Evolutionary conservation across 2,113 vertebrate species (phyloP).

Genomic region (Leptosomus discolor): DNA sequence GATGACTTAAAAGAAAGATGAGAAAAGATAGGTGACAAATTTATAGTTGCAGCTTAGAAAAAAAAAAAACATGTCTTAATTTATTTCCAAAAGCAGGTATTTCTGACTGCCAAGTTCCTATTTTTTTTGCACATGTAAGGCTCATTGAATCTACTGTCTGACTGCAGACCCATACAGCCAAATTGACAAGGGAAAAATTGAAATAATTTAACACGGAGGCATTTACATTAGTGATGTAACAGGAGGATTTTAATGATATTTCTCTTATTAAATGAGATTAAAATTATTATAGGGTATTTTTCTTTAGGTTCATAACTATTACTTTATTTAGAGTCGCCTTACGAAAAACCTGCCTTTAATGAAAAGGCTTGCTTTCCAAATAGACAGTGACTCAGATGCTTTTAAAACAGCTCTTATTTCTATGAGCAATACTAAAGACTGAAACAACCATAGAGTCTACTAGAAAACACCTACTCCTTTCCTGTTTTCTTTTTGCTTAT

Average conservation of each 20-base stretch:
- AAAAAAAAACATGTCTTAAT: background rate
- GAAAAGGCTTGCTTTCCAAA: background rate
- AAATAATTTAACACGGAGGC: background rate
- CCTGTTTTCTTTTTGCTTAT: background rate
- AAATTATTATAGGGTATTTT: background rate
- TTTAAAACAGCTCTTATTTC: background rate
- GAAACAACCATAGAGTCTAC: background rate
- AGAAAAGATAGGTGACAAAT: constrained; percentile 34
- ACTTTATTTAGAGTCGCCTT: background rate
- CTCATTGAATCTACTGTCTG: background rate
- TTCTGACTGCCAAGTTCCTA: constrained; percentile 21
- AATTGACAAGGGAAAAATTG: background rate
- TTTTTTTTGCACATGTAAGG: background rate
- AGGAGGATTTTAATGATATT: background rate
- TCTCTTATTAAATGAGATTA: background rate
- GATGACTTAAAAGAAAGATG: constrained; percentile 52
- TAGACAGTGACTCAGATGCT: background rate
- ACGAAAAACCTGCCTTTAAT: background rate
- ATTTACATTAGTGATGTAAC: background rate
- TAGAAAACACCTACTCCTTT: background rate
- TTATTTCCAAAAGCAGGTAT: background rate
- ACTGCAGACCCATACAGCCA: background rate
- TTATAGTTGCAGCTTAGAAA: background rate
- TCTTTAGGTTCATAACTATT: background rate
- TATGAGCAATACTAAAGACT: background rate